Evolutionary conservation across 2,888 invertebrate genomes (phyloP).

Genomic region (Mongoloraphidia duomilia): DNA sequence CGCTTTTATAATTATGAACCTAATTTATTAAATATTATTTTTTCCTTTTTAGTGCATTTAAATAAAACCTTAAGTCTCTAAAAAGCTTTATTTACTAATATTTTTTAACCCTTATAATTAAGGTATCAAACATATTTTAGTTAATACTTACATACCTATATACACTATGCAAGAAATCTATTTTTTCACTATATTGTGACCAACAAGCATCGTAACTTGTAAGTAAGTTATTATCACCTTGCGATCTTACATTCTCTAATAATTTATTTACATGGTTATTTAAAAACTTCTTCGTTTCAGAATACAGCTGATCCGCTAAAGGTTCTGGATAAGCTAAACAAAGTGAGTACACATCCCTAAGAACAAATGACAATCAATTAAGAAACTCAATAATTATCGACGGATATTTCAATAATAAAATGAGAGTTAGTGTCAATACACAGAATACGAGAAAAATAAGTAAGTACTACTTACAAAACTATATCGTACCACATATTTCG

Average conservation of each 20-base stretch:
- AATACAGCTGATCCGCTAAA: slow-evolving; percentile 76
- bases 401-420: background rate
- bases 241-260: slow-evolving; percentile 46
- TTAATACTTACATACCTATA: slow-evolving; percentile 55
- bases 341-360: slow-evolving; percentile 85
- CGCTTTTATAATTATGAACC: no score
- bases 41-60: no score
- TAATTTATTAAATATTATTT: no score
- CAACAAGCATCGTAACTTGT: slow-evolving; percentile 76
- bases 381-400: no score
- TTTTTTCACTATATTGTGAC: slow-evolving; percentile 83
- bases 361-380: background rate
- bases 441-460: background rate
- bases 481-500: slow-evolving; percentile 82
- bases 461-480: slow-evolving; percentile 52
- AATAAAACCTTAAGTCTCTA: no score
- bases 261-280: slow-evolving; percentile 75
- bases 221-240: slow-evolving; percentile 52
- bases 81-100: no score
- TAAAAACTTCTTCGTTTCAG: slow-evolving; percentile 78
- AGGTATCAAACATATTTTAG: background rate
- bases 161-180: slow-evolving; percentile 74
- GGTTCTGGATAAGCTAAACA: slow-evolving; percentile 96
- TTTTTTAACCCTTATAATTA: background rate
- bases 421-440: background rate